phyloP scores from a whole-genome alignment of 2,797 vertebrate genomes.

The Hoplostethus atlanticus region DNA sequence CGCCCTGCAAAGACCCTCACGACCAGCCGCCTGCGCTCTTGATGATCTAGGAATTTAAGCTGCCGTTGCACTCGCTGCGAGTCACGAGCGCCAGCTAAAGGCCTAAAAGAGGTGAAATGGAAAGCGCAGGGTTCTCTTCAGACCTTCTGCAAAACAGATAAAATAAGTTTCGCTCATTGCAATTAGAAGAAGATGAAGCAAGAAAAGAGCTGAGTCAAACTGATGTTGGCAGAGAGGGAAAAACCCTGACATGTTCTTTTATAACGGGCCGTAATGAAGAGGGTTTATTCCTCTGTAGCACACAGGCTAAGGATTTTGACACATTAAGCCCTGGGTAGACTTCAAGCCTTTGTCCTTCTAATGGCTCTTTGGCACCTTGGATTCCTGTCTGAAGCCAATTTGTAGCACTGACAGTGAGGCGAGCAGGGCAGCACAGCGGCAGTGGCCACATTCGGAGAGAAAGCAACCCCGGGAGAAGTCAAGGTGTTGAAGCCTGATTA shows the following conservation, averaged over 20 bases:
- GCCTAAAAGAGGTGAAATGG: not conserved
- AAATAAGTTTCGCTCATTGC: constrained; percentile 16
- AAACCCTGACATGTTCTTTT: constrained; percentile 24
- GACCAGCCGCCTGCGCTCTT: too few species aligned
- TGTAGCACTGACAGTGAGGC: constrained; percentile 74
- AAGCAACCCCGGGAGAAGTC: constrained; percentile 47
- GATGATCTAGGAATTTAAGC: too few species aligned
- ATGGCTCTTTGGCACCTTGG: constrained; percentile 84
- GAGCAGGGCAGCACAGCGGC: constrained; percentile 50
- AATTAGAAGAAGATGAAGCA: not conserved
- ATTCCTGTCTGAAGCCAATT: constrained; percentile 86
- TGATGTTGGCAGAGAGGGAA: constrained; percentile 6
- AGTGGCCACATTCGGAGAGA: constrained; percentile 61
- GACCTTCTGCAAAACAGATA: too few species aligned
- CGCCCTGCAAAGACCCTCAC: too few species aligned
- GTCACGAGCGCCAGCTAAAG: not conserved
- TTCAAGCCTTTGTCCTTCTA: constrained; percentile 80
- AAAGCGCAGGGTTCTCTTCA: not conserved
- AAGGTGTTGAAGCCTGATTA: constrained; percentile 86
- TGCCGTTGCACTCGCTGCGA: not conserved
- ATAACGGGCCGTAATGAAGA: constrained; percentile 70
- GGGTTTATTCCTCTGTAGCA: constrained; percentile 54
- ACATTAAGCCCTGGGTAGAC: constrained; percentile 76
- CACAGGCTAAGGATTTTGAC: constrained; percentile 61
- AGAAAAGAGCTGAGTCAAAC: constrained; percentile 13